Evolutionary conservation across 2,888 invertebrate species (phyloP).

Genomic region (Odontothrips loti): DNA sequence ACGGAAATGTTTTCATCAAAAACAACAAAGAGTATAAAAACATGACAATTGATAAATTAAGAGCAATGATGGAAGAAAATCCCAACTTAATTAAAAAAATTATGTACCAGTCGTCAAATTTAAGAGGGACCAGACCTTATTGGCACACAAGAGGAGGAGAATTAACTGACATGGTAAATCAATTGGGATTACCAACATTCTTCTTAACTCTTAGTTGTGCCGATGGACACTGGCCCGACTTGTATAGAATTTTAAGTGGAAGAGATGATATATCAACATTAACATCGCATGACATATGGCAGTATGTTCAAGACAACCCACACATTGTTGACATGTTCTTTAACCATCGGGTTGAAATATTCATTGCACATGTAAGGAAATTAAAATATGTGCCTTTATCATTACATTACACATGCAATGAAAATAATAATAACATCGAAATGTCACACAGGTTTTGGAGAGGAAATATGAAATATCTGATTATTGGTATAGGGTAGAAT

Average conservation of each 20-base stretch:
- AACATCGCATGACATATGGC: neutral
- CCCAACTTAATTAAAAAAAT: slow-evolving; percentile 31
- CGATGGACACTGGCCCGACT: slow-evolving; percentile 36
- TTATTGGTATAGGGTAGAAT: slow-evolving; percentile 33
- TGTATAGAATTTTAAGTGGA: slow-evolving; percentile 28
- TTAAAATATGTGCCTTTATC: neutral
- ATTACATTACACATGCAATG: neutral
- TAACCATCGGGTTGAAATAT: neutral
- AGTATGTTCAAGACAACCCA: neutral
- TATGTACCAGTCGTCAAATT: slow-evolving; percentile 33
- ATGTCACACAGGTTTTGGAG: neutral
- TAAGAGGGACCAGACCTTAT: slow-evolving; percentile 34
- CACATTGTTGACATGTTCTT: neutral
- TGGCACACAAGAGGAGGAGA: slow-evolving; percentile 33
- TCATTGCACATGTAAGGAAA: neutral
- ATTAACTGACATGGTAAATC: slow-evolving; percentile 35
- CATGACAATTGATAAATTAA: neutral
- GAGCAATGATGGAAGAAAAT: slow-evolving; percentile 21
- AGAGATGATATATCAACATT: neutral
- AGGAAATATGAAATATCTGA: slow-evolving; percentile 29
- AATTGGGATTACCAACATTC: slow-evolving; percentile 34
- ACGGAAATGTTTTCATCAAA: neutral
- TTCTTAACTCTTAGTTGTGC: slow-evolving; percentile 37
- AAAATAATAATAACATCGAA: too few relatives aligned
- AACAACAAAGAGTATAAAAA: neutral